A percentile compares a stretch with the other conserved stretches of the same genome.
Conservation (phyloP, 2,113 vertebrate species). For the Ailurus styani region DNA sequence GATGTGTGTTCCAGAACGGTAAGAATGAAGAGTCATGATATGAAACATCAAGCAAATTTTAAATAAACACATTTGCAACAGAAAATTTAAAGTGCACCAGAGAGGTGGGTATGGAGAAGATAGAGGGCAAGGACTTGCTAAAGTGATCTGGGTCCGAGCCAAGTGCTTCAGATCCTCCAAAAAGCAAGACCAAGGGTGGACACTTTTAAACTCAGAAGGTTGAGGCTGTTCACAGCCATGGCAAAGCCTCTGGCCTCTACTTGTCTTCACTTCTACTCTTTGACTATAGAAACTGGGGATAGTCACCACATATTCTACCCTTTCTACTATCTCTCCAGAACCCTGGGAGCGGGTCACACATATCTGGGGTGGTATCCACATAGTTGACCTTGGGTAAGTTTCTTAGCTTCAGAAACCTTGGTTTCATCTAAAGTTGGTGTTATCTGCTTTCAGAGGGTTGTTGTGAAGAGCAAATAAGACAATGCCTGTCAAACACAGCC, state of each 20-base stretch:
- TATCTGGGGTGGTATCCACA: background rate
- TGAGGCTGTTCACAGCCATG: background rate
- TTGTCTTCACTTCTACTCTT: background rate
- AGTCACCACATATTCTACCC: background rate
- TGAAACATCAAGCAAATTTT: background rate
- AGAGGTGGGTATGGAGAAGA: background rate
- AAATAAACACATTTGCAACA: background rate
- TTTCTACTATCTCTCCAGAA: background rate
- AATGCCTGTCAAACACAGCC: background rate
- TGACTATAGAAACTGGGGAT: background rate
- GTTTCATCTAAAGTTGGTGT: background rate
- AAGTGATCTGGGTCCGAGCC: background rate
- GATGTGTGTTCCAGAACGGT: background rate
- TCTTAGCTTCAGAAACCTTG: background rate
- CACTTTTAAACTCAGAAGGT: background rate
- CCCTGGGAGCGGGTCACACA: background rate
- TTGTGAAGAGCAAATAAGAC: background rate
- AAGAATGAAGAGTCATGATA: background rate
- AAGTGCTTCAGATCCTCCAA: background rate
- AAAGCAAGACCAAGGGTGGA: background rate
- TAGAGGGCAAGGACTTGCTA: background rate
- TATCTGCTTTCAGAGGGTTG: background rate
- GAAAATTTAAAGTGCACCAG: background rate
- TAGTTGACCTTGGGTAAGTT: background rate
- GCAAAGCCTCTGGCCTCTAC: background rate